These are phyloP conservation scores for Anolis apletophallus DNA, from an alignment of 2,797 vertebrate species.

Conservation along the genomic window DNA sequence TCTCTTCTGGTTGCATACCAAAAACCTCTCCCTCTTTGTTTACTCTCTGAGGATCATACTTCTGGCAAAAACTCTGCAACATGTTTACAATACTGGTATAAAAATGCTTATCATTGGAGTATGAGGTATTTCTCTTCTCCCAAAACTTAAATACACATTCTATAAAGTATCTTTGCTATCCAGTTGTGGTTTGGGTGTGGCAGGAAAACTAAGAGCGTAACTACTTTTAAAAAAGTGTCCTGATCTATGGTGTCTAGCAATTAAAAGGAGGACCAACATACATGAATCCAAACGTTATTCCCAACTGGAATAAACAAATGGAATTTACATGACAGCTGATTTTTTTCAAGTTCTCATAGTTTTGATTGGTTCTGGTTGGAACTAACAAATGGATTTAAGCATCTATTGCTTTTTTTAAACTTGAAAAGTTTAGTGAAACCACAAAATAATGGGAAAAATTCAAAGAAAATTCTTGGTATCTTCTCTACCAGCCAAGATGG, in stretches of 20 bases:
- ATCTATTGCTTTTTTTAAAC: not conserved
- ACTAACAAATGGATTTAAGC: not conserved
- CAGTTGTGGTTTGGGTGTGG: not conserved
- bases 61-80: not conserved
- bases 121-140: not conserved
- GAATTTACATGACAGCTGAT: too few species aligned
- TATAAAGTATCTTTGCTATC: not conserved
- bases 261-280: not conserved
- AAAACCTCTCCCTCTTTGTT: constrained; percentile 30
- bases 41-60: not conserved
- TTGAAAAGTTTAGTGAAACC: not conserved
- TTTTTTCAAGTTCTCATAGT: too few species aligned
- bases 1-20: constrained; percentile 10
- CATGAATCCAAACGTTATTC: too few species aligned
- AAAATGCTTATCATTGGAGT: not conserved
- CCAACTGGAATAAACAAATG: too few species aligned
- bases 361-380: too few species aligned
- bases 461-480: not conserved
- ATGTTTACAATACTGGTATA: constrained; percentile 11
- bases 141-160: not conserved
- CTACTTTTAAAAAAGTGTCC: not conserved
- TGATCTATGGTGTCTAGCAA: not conserved
- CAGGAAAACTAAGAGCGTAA: not conserved
- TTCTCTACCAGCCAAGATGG: not conserved
- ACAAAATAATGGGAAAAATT: not conserved